Base-by-base conservation (phyloP, 1,140 invertebrate species). In the Radopholus similis region DNA sequence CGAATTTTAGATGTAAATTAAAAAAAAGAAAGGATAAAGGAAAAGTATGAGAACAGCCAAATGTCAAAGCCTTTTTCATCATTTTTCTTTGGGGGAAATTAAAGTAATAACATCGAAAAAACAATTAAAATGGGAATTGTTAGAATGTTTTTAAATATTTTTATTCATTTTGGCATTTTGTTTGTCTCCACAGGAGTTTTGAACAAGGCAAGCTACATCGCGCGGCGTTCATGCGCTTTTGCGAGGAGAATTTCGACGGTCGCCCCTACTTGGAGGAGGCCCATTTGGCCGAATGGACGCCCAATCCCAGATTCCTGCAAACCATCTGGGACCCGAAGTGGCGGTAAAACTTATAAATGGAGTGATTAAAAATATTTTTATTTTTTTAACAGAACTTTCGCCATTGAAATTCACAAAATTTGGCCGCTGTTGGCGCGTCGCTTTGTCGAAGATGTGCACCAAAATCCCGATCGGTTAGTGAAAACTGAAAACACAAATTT, bases 351-450 rank as follows among this genome's bases (percentile, higher is more conserved):
- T 42, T 15, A 5, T 5, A 23, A 47, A 47, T n/a, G 26, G 11
- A 51, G 13, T 51, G 23, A 47, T n/a, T 4, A 47, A 47, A 47
- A 18, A 18, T 23, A 47, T n/a, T 26, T 21, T 21, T 64, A 4
- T 37, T 28, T 23, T 34, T n/a, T 40, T 40, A 44, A 9, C 23
- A 69, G 56, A 47, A 70, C 59, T 37, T 86, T 83, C 73, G 86
- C 82, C 9, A 57, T 73, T 35, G 69, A 80, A 28, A 65, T 87
- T 2, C 83, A 87, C 84, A 77, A 85, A 1, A 86, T 92, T n/a
- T 95, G 92, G 92, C 89, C 90, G 77, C 82, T 88, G 26, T 83
- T 95, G 8, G 91, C 91, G 0, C 85, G 90, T 54, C 64, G 72
- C 57, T 72, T 79, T n/a, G 53, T 88, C 0, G 89, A 91, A 26